These are phyloP conservation scores for Drymonia ruficornis DNA, from an alignment of 2,888 invertebrate genomes.

Conservation along the genomic window DNA sequence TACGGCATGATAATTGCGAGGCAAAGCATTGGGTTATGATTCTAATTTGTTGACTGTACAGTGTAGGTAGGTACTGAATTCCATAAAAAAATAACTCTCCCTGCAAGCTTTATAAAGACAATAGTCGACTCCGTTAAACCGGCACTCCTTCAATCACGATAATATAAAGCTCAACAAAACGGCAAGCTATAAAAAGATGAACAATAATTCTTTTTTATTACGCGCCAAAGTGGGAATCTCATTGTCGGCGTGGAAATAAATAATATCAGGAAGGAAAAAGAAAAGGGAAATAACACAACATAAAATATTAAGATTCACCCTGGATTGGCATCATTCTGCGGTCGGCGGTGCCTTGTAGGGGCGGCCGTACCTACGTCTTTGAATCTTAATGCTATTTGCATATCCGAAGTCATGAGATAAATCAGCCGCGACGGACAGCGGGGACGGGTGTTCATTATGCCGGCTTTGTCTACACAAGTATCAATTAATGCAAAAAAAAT, in stretches of 20 bases:
- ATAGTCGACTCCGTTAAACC: conserved; percentile 42
- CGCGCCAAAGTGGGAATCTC: conserved; percentile 84
- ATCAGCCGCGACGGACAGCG: conserved; percentile 81
- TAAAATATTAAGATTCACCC: conserved; percentile 84
- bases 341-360: conserved; percentile 77
- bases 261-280: conserved; percentile 81
- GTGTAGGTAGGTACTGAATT: no score
- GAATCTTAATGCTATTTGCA: conserved; percentile 84
- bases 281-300: conserved; percentile 83
- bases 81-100: neutral
- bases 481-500: conserved; percentile 73
- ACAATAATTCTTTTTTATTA: conserved; percentile 85
- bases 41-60: no score
- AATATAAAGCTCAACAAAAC: conserved; percentile 78
- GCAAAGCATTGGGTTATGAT: no score
- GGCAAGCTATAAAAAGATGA: conserved; percentile 80
- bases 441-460: conserved; percentile 78
- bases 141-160: conserved; percentile 70
- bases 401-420: conserved; percentile 85
- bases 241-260: conserved; percentile 83
- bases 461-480: conserved; percentile 72
- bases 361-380: conserved; percentile 76
- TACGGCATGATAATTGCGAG: no score
- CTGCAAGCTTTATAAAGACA: conserved; percentile 2
- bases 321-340: conserved; percentile 83